Evolutionary conservation across 2,113 vertebrate genomes (phyloP).

Genomic region (Monarcha castaneiventris): DNA sequence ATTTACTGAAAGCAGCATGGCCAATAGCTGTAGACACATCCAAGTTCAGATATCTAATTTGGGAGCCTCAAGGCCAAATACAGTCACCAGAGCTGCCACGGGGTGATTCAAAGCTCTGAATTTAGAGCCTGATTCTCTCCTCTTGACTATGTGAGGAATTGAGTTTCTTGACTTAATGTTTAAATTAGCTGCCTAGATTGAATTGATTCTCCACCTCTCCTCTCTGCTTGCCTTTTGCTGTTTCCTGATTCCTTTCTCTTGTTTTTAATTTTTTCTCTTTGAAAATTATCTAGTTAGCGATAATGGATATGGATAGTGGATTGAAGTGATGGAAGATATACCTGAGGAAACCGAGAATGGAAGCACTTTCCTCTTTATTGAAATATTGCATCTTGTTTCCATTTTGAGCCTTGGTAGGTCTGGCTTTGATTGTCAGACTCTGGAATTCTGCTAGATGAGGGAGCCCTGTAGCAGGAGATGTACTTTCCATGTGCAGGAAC

Average conservation of each 20-base stretch:
- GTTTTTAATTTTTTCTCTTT: background rate
- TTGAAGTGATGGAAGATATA: background rate
- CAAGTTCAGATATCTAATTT: background rate
- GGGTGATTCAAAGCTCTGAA: background rate
- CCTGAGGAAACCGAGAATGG: background rate
- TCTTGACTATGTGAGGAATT: background rate
- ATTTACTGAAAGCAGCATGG: background rate
- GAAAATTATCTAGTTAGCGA: background rate
- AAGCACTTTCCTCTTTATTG: background rate
- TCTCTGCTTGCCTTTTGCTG: background rate
- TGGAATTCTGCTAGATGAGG: background rate
- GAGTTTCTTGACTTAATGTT: background rate
- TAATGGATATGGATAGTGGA: background rate
- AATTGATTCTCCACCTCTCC: background rate
- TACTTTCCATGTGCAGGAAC: background rate
- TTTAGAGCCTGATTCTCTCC: background rate
- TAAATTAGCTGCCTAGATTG: background rate
- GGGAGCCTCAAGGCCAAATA: background rate
- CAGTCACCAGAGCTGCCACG: background rate
- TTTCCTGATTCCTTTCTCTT: background rate
- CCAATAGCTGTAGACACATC: background rate
- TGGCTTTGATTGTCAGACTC: background rate
- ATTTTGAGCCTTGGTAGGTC: background rate
- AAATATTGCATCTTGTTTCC: background rate
- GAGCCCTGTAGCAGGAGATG: background rate